Conservation (phyloP, 23 tunicate genomes). For the Phallusia fumigata region DNA sequence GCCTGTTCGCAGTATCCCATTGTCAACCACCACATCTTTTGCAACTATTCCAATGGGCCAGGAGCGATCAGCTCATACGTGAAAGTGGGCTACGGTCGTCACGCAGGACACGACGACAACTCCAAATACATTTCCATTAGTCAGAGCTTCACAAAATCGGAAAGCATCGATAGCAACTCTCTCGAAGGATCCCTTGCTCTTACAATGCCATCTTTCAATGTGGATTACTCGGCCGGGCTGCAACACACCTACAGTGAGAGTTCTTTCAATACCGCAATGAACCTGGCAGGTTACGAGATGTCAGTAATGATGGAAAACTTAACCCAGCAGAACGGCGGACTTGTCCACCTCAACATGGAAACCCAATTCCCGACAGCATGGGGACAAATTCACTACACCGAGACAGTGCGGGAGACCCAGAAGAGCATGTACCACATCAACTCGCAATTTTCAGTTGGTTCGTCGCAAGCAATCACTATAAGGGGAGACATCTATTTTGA, state of each 20-base stretch:
- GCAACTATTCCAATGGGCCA: conserved; percentile 23
- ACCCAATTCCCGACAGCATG: conserved; percentile 60
- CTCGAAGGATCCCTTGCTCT: conserved; percentile 22
- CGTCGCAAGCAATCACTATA: conserved; percentile 12
- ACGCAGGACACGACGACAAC: conserved; percentile 47
- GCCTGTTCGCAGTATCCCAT: conserved; percentile 46
- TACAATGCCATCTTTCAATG: conserved; percentile 22
- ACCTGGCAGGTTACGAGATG: conserved; percentile 12
- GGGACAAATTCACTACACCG: conserved; percentile 25
- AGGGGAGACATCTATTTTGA: conserved; percentile 13
- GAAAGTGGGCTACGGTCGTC: conserved; percentile 39
- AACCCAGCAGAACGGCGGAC: conserved; percentile 21
- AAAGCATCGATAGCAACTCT: background rate
- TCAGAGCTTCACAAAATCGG: conserved; percentile 19
- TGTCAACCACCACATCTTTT: conserved; percentile 51
- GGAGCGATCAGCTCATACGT: conserved; percentile 24
- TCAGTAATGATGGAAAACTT: conserved; percentile 21
- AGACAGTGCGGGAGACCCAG: conserved; percentile 24
- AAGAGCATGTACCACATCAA: conserved; percentile 25
- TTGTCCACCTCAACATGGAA: background rate
- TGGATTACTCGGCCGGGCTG: conserved; percentile 24
- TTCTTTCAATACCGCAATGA: background rate
- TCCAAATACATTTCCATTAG: conserved; percentile 28
- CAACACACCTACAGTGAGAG: conserved; percentile 9
- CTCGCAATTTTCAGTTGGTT: conserved; percentile 27